Evolutionary conservation across 2,113 vertebrate genomes (phyloP).

Genomic region (Crotalus viridis): DNA sequence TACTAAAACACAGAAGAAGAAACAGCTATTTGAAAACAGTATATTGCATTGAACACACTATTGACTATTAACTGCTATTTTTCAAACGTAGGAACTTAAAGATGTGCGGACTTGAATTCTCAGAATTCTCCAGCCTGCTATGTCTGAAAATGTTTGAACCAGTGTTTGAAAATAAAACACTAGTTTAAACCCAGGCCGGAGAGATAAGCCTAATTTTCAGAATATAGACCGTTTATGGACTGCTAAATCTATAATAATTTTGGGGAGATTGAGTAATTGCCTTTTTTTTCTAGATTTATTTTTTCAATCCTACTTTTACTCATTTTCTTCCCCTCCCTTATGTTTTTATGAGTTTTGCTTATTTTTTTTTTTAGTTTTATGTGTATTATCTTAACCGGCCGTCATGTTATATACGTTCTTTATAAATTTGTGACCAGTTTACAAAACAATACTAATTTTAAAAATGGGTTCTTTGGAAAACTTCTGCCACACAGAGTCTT

Average conservation of each 20-base stretch:
- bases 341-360: background rate
- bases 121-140: background rate
- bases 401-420: background rate
- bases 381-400: background rate
- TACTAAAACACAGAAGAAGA: background rate
- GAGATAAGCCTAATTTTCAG: background rate
- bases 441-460: background rate
- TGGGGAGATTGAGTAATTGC: background rate
- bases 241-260: background rate
- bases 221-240: background rate
- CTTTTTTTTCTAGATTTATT: background rate
- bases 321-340: background rate
- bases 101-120: background rate
- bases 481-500: background rate
- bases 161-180: background rate
- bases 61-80: background rate
- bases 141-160: background rate
- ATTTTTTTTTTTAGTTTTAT: background rate
- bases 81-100: background rate
- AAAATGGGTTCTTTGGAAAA: background rate
- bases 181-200: background rate
- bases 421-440: background rate
- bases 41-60: background rate
- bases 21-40: background rate
- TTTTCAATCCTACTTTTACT: background rate